Percentiles rank a stretch among this genome's conserved stretches.
These are phyloP conservation scores for Pseudomyrmex dendroicus DNA, from an alignment of 1,140 invertebrate species.

Conservation along the genomic window DNA sequence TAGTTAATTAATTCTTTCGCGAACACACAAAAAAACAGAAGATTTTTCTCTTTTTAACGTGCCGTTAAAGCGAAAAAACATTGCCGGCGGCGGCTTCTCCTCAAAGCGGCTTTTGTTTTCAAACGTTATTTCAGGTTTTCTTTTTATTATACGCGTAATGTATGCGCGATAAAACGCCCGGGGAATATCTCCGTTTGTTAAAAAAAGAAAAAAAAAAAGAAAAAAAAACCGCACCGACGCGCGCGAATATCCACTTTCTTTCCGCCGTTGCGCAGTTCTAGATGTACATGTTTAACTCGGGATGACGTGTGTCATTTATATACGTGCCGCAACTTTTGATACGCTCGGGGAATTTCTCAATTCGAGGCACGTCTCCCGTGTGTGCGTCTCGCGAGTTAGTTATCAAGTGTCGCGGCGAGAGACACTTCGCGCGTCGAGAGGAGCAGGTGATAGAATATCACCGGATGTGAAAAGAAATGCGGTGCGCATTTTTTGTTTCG, in stretches of 20 bases:
- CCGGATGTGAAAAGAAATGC: background rate
- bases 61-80: no score
- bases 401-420: conserved; percentile 5
- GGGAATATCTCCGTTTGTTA: no score
- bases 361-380: conserved; percentile 36
- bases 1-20: conserved; percentile 13
- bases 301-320: conserved; percentile 35
- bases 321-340: conserved; percentile 38
- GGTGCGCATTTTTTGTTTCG: background rate
- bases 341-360: conserved; percentile 31
- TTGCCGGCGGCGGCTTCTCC: no score
- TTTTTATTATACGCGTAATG: no score
- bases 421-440: background rate
- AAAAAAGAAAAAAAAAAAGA: no score
- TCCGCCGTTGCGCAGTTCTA: background rate
- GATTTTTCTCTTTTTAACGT: no score
- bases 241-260: no score
- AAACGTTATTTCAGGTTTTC: no score
- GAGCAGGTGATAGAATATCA: background rate
- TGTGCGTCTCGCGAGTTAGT: conserved; percentile 22
- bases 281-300: conserved; percentile 12
- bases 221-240: no score
- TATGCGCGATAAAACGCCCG: no score
- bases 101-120: no score
- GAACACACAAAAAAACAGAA: no score